Evolutionary conservation across 2,888 invertebrate species (phyloP), one percentile per base, ranked within the genome.

Genomic region (Caenorhabditis sp.): DNA sequence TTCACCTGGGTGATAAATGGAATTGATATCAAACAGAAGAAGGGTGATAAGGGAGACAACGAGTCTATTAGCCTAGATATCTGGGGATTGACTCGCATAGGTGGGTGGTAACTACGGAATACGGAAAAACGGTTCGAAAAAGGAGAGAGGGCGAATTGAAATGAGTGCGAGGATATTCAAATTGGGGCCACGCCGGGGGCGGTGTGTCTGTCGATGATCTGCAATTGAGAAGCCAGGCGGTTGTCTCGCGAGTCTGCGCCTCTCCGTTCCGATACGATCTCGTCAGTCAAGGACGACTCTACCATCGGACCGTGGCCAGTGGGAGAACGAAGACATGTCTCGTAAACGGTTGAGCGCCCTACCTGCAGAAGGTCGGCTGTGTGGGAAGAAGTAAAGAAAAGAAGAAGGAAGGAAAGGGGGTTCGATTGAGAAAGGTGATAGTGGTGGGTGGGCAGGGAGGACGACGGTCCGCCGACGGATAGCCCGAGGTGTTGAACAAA

Each of bases 151-250:
- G 9, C 4, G 15, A n/a, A 22, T 17, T 9, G 17, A 35, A 32
- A 26, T 13, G 48, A 61, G 48, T 24, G 15, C 20, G 48, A 37
- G 48, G 48, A 52, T 62, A 62, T 62, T 62, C 62, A 62, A 62
- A 62, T 52, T 62, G 62, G 37, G 62, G 62, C 45, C 46, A 45
- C 46, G 35, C 41, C 2, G 13, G 26, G 59, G 22, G 32, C 15
- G 37, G 53, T 59, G 59, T 59, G n/a, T n/a, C n/a, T n/a, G 61
- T 61, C 62, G 43, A 62, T 62, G 62, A 62, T 62, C 62, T 62
- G 62, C 62, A 62, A 62, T 62, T 62, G 62, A 62, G 62, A 62
- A 62, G 62, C 62, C 39, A 50, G 61, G 39, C 20, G 61, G 37
- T 53, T 20, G 35, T 50, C 32, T 45, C 52, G 43, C 15, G 15